Base-by-base conservation (phyloP, 2,888 invertebrate genomes). In the Cartodere bifasciata region DNA sequence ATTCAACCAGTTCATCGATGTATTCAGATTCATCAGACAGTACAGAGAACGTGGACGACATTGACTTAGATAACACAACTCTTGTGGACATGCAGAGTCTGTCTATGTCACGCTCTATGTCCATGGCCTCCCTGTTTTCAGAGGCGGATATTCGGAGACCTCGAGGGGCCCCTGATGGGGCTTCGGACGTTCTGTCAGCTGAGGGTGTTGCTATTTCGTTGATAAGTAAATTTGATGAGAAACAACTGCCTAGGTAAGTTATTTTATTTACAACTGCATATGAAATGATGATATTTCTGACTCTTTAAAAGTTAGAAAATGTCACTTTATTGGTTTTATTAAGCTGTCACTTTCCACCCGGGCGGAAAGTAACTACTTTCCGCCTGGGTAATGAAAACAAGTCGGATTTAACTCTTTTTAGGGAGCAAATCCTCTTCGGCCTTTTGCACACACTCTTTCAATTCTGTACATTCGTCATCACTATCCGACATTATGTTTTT, bases 141-240 rank as follows among this genome's bases (percentile, higher is more conserved):
- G 73, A 68, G 36, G 62, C 61, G 1, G 69, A 70, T 46, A 44
- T 67, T 3, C 49, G 54, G 32, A 57, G 55, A 42, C 49, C 54
- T 12, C 52, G 55, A 16, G 61, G 60, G n/a, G 57, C 55, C 4
- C 57, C 59, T 1, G 67, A 67, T 40, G 62, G 61, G 2, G 56
- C 59, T 20, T 62, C 64, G 3, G 68, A 68, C 44, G 57, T 65
- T 23, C 62, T 71, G 29, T 78, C 81, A 1, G 85, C 86, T 0
- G 85, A 86, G 60, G 73, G 77, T 9, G 80, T 86, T 3, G 86
- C 85, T 5, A 58, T 85, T 12, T 78, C 76, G 13, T 58, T 86
- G 13, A 73, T 86, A 32, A 73, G 77, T 36, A 74, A 73, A 51
- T 84, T 85, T 51, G 77, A 72, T 37, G 78, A 81, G 44, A 75